These are phyloP conservation scores for Encarsia formosa DNA, from an alignment of 2,888 invertebrate genomes.

Conservation along the genomic window DNA sequence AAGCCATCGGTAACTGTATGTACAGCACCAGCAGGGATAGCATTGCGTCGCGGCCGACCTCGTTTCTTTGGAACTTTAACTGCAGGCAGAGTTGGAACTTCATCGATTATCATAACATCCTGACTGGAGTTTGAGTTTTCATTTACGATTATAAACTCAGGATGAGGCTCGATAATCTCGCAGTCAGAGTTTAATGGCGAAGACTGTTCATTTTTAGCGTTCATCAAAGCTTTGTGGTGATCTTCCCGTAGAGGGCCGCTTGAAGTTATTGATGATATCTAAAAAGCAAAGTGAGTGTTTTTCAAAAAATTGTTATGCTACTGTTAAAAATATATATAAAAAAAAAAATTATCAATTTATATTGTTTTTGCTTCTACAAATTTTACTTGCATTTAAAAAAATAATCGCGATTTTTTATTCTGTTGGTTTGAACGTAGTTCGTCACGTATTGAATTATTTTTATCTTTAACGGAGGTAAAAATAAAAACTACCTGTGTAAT, in stretches of 20 bases:
- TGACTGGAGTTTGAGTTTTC: conserved; percentile 50
- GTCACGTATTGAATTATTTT: too few relatives aligned
- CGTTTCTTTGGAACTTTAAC: conserved; percentile 44
- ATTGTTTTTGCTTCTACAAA: too few relatives aligned
- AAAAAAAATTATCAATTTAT: too few relatives aligned
- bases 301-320: background rate
- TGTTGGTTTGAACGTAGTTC: too few relatives aligned
- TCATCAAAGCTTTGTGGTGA: conserved; percentile 40
- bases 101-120: conserved; percentile 50
- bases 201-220: conserved; percentile 26
- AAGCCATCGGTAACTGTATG: conserved; percentile 14
- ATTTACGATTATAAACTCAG: conserved; percentile 48
- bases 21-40: conserved; percentile 16
- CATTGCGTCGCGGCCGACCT: conserved; percentile 45
- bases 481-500: conserved; percentile 46
- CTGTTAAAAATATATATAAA: background rate
- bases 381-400: too few relatives aligned
- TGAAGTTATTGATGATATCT: conserved; percentile 15
- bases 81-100: conserved; percentile 39
- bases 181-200: conserved; percentile 43
- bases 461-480: too few relatives aligned
- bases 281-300: background rate
- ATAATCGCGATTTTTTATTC: too few relatives aligned
- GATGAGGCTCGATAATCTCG: conserved; percentile 46
- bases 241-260: conserved; percentile 32